Base-by-base conservation (phyloP, 2,113 vertebrate genomes). In the Leuciscus idus region DNA sequence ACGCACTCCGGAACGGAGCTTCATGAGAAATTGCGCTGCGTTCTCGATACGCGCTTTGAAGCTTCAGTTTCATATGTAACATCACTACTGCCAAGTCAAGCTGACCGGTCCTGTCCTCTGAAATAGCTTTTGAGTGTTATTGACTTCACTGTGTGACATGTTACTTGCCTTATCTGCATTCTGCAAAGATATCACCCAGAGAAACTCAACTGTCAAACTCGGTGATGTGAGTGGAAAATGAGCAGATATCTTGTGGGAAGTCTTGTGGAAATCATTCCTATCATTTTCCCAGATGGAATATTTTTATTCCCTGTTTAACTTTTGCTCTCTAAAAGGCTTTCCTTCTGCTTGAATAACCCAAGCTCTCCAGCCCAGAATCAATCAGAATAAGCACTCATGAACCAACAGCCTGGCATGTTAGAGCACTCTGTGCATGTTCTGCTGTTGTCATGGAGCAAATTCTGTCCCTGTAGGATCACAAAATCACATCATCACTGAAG, bases 291-390 rank as follows among this genome's bases (percentile, higher is more conserved):
- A n/a, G 12, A 28, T 52, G n/a, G 52, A 86, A 46, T 52, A 75
- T 75, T 82, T 55, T 30, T n/a, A 64, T 81, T 82, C 59, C 72
- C 23, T n/a, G 70, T 48, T 81, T 85, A 78, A 52, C 28, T 80
- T 23, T 43, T 43, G 33, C 19, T 68, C 73, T 75, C 73, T 39
- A 79, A 85, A 70, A 68, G 64, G 52, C 64, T 36, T 77, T 36
- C 43, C 28, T 74, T 74, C 83, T 84, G 70, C 83, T 84, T 70
- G 74, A 57, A 12, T 64, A 57, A 43, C 23, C 74, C 28, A 66
- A 50, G 66, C 43, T 77, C 3, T 78, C 19, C 39, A 21, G 43
- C 59, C 74, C 72, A 43, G 55, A 55, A 76, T 74, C 36, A 84
- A 48, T 76, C 36, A 85, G 28, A 68, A 13, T 48, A 85, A 17